Percentiles rank a stretch among this genome's conserved stretches.
Evolutionary conservation across 2,797 vertebrate species (phyloP).

Genomic region (Sphenopsis melanotis): DNA sequence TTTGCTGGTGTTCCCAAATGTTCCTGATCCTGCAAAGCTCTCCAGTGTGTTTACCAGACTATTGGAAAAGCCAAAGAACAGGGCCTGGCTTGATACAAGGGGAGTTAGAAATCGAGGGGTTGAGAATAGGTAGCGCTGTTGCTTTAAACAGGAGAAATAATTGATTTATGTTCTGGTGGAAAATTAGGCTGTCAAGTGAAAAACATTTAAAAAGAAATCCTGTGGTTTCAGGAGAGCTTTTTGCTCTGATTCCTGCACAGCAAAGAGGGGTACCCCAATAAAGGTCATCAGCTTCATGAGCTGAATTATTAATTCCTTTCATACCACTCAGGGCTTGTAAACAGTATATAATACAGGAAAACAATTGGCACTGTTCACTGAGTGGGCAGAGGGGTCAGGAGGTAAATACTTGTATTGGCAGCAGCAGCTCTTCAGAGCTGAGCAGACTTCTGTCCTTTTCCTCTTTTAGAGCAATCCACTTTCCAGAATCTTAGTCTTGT

Average conservation of each 20-base stretch:
- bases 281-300: conserved; percentile 67
- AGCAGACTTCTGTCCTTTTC: conserved; percentile 55
- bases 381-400: conserved; percentile 83
- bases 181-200: conserved; percentile 90
- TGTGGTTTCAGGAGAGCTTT: conserved; percentile 67
- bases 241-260: conserved; percentile 72
- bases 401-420: conserved; percentile 80
- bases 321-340: conserved; percentile 81
- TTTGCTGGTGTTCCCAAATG: conserved; percentile 71
- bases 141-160: conserved; percentile 80
- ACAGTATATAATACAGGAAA: conserved; percentile 78
- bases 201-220: conserved; percentile 74
- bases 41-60: conserved; percentile 60
- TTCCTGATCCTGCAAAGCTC: conserved; percentile 67
- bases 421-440: conserved; percentile 80
- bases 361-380: conserved; percentile 84
- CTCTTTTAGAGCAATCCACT: conserved; percentile 1
- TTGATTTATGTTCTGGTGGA: conserved; percentile 86
- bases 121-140: conserved; percentile 87
- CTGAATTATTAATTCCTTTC: conserved; percentile 82
- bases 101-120: conserved; percentile 71
- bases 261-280: conserved; percentile 77
- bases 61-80: conserved; percentile 82
- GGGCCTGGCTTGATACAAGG: conserved; percentile 77
- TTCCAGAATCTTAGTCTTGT: neutral